Percentiles rank a stretch among this genome's conserved stretches.
Conservation (phyloP, 2,797 vertebrate genomes). For the Holocentrus rufus region DNA sequence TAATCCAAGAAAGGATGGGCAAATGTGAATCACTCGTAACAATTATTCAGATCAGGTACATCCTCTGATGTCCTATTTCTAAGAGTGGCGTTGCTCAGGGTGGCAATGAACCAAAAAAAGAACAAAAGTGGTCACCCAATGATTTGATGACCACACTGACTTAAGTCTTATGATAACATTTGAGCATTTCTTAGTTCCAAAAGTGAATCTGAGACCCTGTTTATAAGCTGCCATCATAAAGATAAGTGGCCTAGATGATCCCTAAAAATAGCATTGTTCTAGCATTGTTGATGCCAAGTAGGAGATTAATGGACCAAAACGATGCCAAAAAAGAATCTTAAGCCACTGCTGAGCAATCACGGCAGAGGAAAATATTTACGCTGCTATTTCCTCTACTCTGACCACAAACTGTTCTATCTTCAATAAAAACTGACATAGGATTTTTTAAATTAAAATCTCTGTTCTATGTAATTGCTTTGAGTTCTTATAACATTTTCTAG, state of each 20-base stretch:
- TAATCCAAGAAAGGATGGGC: conserved; percentile 5
- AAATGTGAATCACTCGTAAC: too few relatives aligned
- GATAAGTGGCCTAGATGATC: not conserved
- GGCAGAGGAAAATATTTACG: too few relatives aligned
- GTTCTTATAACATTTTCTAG: not conserved
- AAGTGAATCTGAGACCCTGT: conserved; percentile 2
- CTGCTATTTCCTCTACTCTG: too few relatives aligned
- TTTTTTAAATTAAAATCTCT: not conserved
- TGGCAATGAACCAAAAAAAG: not conserved
- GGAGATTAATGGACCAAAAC: conserved; percentile 12
- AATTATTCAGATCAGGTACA: not conserved
- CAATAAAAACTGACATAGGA: too few relatives aligned
- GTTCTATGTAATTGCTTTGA: not conserved
- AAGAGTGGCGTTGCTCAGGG: not conserved
- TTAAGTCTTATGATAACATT: not conserved
- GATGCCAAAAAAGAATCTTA: conserved; percentile 12
- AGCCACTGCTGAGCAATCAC: not conserved
- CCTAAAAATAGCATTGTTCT: not conserved
- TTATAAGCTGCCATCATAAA: conserved; percentile 3
- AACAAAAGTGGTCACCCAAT: not conserved
- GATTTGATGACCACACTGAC: not conserved
- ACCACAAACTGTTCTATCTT: too few relatives aligned
- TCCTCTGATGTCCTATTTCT: not conserved
- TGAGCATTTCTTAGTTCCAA: conserved; percentile 9
- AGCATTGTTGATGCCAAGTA: not conserved